phyloP scores from a whole-genome alignment of 1,140 invertebrate genomes.

The Drosophila elegans region DNA sequence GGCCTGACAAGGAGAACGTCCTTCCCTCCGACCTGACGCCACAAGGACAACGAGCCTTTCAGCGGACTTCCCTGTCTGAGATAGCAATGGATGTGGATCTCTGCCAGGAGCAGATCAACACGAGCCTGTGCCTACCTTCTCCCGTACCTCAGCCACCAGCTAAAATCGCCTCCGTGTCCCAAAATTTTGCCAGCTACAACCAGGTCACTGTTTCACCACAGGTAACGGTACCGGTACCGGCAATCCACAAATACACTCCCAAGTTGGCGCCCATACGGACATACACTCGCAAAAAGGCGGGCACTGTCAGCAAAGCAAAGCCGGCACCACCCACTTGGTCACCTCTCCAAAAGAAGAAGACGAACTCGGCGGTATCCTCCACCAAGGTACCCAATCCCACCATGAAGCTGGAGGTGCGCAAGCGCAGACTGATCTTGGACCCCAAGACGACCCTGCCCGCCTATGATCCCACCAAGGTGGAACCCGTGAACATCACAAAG shows the following conservation, averaged over 20 bases:
- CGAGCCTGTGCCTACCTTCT: neutral
- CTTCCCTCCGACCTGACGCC: constrained; percentile 29
- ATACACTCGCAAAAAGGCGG: constrained; percentile 49
- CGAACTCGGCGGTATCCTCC: constrained; percentile 14
- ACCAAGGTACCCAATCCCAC: constrained; percentile 56
- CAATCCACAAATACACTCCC: constrained; percentile 4
- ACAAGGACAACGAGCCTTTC: constrained; percentile 10
- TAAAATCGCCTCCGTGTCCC: neutral
- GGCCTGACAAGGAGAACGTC: constrained; percentile 42
- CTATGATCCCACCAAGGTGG: neutral
- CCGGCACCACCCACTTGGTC: constrained; percentile 38
- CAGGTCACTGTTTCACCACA: neutral
- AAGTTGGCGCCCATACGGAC: constrained; percentile 50
- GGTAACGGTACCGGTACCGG: constrained; percentile 4
- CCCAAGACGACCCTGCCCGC: constrained; percentile 35
- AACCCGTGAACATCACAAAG: constrained; percentile 10
- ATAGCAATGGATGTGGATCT: neutral
- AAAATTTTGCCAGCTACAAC: neutral
- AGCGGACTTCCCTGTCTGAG: neutral
- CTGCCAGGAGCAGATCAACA: neutral
- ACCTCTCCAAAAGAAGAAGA: constrained; percentile 50
- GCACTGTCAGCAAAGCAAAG: constrained; percentile 1
- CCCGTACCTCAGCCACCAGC: neutral
- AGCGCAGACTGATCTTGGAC: constrained; percentile 60
- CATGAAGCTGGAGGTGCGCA: constrained; percentile 51